Evolutionary conservation across 2,797 vertebrate species (phyloP).

Genomic region (Margarornis squamiger): DNA sequence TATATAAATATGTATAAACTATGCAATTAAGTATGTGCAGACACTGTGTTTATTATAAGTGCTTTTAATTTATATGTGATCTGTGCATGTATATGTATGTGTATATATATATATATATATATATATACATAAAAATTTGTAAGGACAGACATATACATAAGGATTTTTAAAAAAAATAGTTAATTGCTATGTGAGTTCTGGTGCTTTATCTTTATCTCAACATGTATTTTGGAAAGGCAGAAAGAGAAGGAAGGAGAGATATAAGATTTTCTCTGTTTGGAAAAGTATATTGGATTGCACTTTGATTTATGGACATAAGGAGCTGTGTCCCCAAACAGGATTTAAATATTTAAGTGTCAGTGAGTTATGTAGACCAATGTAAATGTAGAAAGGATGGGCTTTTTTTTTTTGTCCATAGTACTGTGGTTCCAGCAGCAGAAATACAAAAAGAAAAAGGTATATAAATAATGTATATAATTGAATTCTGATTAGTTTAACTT

Average conservation of each 20-base stretch:
- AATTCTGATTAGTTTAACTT: not conserved
- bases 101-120: not conserved
- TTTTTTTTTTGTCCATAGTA: not conserved
- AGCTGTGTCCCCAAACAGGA: not conserved
- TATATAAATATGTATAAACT: not conserved
- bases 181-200: not conserved
- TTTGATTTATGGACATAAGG: rapidly evolving
- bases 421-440: not conserved
- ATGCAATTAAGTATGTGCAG: not conserved
- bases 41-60: not conserved
- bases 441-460: not conserved
- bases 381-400: not conserved
- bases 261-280: not conserved
- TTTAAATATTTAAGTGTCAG: not conserved
- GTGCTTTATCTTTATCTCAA: not conserved
- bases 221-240: not conserved
- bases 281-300: not conserved
- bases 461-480: not conserved
- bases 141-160: rapidly evolving
- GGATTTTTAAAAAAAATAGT: not conserved
- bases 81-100: too few relatives aligned
- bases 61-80: not conserved
- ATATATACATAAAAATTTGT: not conserved
- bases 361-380: not conserved
- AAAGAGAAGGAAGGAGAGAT: not conserved